A percentile compares a stretch with the other conserved stretches of the same genome.
Conservation (phyloP, 2,113 vertebrate genomes). For the Malurus melanocephalus region DNA sequence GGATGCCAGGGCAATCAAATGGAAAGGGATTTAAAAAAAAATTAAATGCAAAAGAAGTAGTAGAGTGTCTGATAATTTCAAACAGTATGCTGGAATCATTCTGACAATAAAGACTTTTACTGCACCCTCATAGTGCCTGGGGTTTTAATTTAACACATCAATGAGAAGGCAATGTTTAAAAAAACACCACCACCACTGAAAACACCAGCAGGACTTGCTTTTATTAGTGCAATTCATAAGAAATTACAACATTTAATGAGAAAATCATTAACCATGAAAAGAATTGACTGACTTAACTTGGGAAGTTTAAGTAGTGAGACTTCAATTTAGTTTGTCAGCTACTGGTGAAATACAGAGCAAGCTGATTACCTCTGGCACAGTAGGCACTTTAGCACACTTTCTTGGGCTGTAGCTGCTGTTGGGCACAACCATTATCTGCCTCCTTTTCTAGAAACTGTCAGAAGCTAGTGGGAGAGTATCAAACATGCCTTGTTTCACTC, state of each 20-base stretch:
- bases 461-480: neutral
- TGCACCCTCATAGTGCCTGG: conserved; percentile 67
- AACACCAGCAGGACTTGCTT: conserved; percentile 69
- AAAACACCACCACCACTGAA: neutral
- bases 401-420: neutral
- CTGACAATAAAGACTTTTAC: conserved; percentile 57
- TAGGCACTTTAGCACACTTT: neutral
- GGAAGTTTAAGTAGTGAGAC: conserved; percentile 55
- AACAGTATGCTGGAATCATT: conserved; percentile 34
- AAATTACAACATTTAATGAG: conserved; percentile 77
- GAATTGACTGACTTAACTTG: conserved; percentile 65
- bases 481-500: neutral
- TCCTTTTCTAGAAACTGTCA: neutral
- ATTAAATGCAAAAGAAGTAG: neutral
- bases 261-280: conserved; percentile 74
- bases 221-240: conserved; percentile 75
- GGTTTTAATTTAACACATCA: conserved; percentile 84
- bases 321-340: conserved; percentile 67
- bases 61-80: conserved; percentile 21
- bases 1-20: conserved; percentile 25
- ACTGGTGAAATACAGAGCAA: conserved; percentile 44
- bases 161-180: conserved; percentile 66
- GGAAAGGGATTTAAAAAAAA: conserved; percentile 28
- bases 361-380: conserved; percentile 3
- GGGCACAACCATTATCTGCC: neutral